phyloP scores from a whole-genome alignment of 2,888 invertebrate genomes.

The Nysson spinosus region DNA sequence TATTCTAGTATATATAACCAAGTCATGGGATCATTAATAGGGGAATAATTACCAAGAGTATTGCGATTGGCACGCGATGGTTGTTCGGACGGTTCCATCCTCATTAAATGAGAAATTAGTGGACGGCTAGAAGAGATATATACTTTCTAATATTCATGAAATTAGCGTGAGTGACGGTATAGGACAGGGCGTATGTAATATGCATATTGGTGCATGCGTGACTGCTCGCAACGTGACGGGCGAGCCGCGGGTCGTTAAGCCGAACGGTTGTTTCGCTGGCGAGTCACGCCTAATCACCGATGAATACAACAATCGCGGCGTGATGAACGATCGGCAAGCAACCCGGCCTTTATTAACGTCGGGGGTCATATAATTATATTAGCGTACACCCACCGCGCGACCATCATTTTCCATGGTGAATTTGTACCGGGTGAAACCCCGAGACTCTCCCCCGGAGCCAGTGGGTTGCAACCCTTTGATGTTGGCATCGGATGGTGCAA shows the following conservation, averaged over 20 bases:
- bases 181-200: slow-evolving; percentile 43
- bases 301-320: slow-evolving; percentile 67
- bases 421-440: slow-evolving; percentile 30
- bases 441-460: not conserved
- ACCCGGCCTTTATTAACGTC: slow-evolving; percentile 63
- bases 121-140: not conserved
- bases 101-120: slow-evolving; percentile 25
- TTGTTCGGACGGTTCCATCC: not conserved
- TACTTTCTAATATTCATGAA: slow-evolving; percentile 25
- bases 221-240: slow-evolving; percentile 49
- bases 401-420: slow-evolving; percentile 56
- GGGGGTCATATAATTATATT: slow-evolving; percentile 63
- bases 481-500: slow-evolving; percentile 35
- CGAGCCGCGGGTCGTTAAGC: slow-evolving; percentile 60
- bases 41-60: too few species aligned
- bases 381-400: slow-evolving; percentile 49
- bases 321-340: slow-evolving; percentile 66
- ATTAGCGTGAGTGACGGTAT: slow-evolving; percentile 35
- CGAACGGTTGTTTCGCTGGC: slow-evolving; percentile 61
- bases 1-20: too few species aligned
- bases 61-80: not conserved
- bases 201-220: slow-evolving; percentile 53
- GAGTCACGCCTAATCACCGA: slow-evolving; percentile 67
- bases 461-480: slow-evolving; percentile 49
- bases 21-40: too few species aligned